Base-by-base conservation (phyloP, 1,140 invertebrate genomes). In the Penaeus japonicus region DNA sequence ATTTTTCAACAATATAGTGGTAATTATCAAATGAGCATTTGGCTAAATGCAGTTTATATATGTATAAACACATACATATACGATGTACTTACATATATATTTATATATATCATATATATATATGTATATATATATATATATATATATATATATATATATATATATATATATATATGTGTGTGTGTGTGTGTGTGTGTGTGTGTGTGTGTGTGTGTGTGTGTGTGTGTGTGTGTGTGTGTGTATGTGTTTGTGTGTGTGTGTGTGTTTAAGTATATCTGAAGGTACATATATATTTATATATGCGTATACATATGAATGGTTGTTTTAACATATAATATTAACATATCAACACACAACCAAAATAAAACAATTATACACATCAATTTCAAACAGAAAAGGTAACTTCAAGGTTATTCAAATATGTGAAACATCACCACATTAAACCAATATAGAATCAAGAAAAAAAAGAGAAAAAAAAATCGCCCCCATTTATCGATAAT, bases 201-300 rank as follows among this genome's bases (percentile, higher is more conserved):
- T 65, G 18, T 27, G 18, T 65, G 18, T 65, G 18, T 65, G 18
- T 65, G 18, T 65, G 18, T 65, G 7, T n/a, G 18, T n/a, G 18
- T 65, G 18, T 65, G 18, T 65, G 18, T 65, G 18, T 65, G 18
- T 4, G 18, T 4, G 12, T 3, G 12, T 3, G 12, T 3, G 12
- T 3, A 39, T 39, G 12, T 3, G 12, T 0, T 7, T 10, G 12
- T 4, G 12, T 10, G 12, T 39, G 39, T 39, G 12, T 39, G 12
- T 39, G 12, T 10, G 12, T 39, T 7, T 39, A 39, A 7, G 39
- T 39, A 39, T 39, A 10, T 10, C 4, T 39, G 15, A 7, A 47
- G 47, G 47, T 70, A n/a, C 32, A 77, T 85, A 85, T 30, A 24
- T 32, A 84, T 85, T 53, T 39, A 32, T 85, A 77, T 70, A 53